phyloP scores from a whole-genome alignment of 2,888 invertebrate genomes.

The Andrena flavipes region DNA sequence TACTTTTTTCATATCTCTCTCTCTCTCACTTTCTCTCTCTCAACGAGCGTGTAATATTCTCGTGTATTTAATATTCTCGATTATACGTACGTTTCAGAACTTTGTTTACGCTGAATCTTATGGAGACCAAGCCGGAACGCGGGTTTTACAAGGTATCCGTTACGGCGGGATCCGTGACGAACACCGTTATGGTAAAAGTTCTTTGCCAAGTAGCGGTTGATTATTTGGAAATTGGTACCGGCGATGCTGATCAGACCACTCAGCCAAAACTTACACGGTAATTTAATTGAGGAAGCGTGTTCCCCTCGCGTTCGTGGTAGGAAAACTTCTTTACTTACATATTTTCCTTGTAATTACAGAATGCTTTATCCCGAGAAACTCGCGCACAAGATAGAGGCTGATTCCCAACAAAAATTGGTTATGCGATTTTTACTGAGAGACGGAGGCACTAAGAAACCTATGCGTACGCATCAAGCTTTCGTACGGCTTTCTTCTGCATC shows the following conservation, averaged over 20 bases:
- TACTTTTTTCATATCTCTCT: not conserved
- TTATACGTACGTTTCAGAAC: slow-evolving; percentile 84
- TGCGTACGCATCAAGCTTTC: slow-evolving; percentile 95
- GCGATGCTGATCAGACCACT: slow-evolving; percentile 95
- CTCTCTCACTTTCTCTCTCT: too few species aligned
- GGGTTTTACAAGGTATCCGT: slow-evolving; percentile 94
- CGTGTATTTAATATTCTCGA: not conserved
- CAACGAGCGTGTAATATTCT: too few species aligned
- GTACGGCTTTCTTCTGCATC: slow-evolving; percentile 89
- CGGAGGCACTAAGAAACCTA: slow-evolving; percentile 88
- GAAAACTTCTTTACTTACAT: not conserved
- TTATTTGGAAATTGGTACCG: slow-evolving; percentile 93
- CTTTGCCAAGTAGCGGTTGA: slow-evolving; percentile 92
- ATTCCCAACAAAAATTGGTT: slow-evolving; percentile 95
- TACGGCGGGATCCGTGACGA: slow-evolving; percentile 88
- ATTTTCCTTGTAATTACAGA: slow-evolving; percentile 83
- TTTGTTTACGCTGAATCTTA: slow-evolving; percentile 91
- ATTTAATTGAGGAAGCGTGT: slow-evolving; percentile 40
- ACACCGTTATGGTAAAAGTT: slow-evolving; percentile 88
- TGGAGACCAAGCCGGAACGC: slow-evolving; percentile 91
- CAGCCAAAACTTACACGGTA: slow-evolving; percentile 90
- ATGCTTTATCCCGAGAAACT: slow-evolving; percentile 91
- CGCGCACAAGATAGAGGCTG: slow-evolving; percentile 90
- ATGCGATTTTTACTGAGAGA: slow-evolving; percentile 93
- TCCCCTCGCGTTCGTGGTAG: not conserved